Evolutionary conservation across 2,888 invertebrate genomes (phyloP).

Genomic region (Asteroscopus sphinx): DNA sequence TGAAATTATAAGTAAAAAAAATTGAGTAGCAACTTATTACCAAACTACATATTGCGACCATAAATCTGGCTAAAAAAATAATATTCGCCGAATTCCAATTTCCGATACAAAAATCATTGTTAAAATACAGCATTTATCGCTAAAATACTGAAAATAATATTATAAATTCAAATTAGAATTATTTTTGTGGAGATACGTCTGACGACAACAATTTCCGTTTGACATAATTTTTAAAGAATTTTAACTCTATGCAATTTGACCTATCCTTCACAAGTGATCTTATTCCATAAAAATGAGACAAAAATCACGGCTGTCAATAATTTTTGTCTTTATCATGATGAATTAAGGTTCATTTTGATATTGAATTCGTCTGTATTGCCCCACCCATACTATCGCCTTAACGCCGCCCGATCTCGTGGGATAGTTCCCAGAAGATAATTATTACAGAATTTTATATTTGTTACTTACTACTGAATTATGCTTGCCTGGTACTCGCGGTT

Average conservation of each 20-base stretch:
- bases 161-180: background rate
- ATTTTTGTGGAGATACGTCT: background rate
- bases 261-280: slow-evolving; percentile 51
- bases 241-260: slow-evolving; percentile 27
- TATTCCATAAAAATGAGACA: slow-evolving; percentile 54
- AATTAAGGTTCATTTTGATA: slow-evolving; percentile 38
- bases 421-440: slow-evolving; percentile 78
- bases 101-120: no score
- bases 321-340: slow-evolving; percentile 6
- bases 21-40: no score
- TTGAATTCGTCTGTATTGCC: slow-evolving; percentile 40
- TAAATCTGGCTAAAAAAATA: no score
- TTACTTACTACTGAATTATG: slow-evolving; percentile 69
- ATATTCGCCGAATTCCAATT: no score
- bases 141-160: no score
- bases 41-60: no score
- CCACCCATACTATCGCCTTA: slow-evolving; percentile 62
- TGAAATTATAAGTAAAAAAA: no score
- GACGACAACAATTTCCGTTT: slow-evolving; percentile 10
- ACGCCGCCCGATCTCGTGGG: slow-evolving; percentile 82
- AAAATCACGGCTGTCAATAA: slow-evolving; percentile 16
- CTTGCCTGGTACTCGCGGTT: slow-evolving; percentile 66
- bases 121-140: no score
- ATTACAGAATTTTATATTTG: slow-evolving; percentile 63
- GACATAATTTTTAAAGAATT: slow-evolving; percentile 26